A percentile compares a stretch with the other conserved stretches of the same genome.
phyloP scores from a whole-genome alignment of 1,140 invertebrate genomes.

The Schlechtendalia chinensis region DNA sequence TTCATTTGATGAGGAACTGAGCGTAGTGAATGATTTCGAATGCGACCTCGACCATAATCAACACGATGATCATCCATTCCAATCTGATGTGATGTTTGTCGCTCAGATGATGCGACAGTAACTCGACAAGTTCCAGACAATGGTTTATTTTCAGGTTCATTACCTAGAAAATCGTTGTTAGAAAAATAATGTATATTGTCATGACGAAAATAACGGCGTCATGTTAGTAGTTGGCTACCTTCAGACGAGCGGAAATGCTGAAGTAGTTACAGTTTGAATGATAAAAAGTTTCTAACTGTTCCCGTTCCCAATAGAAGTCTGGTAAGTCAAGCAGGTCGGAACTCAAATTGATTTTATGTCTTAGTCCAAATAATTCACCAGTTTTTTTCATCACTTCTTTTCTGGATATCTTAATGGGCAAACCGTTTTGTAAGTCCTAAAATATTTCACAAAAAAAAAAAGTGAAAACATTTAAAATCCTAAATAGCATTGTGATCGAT shows the following conservation, averaged over 20 bases:
- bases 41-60: constrained; percentile 91
- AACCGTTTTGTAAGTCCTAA: constrained; percentile 71
- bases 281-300: constrained; percentile 81
- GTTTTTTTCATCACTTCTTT: constrained; percentile 81
- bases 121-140: constrained; percentile 84
- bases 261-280: constrained; percentile 78
- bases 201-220: background rate
- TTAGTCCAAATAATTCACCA: constrained; percentile 84
- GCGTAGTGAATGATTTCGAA: constrained; percentile 81
- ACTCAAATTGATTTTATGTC: constrained; percentile 87
- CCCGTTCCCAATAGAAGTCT: constrained; percentile 96
- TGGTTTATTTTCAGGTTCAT: constrained; percentile 94
- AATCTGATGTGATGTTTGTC: constrained; percentile 86
- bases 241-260: constrained; percentile 78
- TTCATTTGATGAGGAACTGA: constrained; percentile 34
- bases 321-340: constrained; percentile 92
- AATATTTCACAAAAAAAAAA: background rate
- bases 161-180: constrained; percentile 63
- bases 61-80: constrained; percentile 94
- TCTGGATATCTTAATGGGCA: constrained; percentile 66
- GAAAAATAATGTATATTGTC: background rate
- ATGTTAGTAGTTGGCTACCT: too few species aligned
- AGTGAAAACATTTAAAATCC: too few species aligned
- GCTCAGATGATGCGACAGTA: constrained; percentile 82
- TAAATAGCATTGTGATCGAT: too few species aligned